Base-by-base conservation (phyloP, 2,888 invertebrate species). In the Bombylius major region DNA sequence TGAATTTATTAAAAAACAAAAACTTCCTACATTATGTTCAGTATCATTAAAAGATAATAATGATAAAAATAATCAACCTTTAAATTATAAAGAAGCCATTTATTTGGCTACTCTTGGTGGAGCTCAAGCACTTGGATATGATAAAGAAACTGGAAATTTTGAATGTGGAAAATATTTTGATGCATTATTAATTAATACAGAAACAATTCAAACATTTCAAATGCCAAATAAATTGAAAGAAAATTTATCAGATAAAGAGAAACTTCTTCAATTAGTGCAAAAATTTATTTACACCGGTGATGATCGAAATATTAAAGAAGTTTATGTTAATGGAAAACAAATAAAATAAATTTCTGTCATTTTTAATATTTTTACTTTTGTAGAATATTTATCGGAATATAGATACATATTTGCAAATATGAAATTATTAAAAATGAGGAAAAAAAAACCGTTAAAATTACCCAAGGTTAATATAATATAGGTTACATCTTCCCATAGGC, bases 31-130 rank as follows among this genome's bases (percentile, higher is more conserved):
- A 4, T 61, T 64, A 5, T 33, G 56, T 44, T 57, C 66, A 4
- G 5, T 5, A n/a, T 7, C 14, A 14, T 12, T 47, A 36, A 7
- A 51, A 55, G n/a, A 57, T 59, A 4, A 13, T 32, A 2, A n/a
- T 8, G 12, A 53, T 39, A n/a, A 44, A 7, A 61, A 67, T 12
- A 71, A 72, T 53, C 67, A 70, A 47, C 79, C 84, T 0, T 67
- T 92, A 3, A 79, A 79, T 59, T 89, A 86, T 73, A 79, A 78
- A 58, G 88, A 93, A 62, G 90, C 82, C 0, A 85, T 94, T 68
- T 85, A 86, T 69, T 76, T 94, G 63, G 92, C 91, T 13, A 95
- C 94, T 3, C 72, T 91, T 53, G 92, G 93, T 23, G 92, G 94
- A 7, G 91, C 91, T 57, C 79, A 77, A 87, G 93, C 89, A 33